phyloP scores from a whole-genome alignment of 2,113 vertebrate genomes.

The Dermatemys mawii region DNA sequence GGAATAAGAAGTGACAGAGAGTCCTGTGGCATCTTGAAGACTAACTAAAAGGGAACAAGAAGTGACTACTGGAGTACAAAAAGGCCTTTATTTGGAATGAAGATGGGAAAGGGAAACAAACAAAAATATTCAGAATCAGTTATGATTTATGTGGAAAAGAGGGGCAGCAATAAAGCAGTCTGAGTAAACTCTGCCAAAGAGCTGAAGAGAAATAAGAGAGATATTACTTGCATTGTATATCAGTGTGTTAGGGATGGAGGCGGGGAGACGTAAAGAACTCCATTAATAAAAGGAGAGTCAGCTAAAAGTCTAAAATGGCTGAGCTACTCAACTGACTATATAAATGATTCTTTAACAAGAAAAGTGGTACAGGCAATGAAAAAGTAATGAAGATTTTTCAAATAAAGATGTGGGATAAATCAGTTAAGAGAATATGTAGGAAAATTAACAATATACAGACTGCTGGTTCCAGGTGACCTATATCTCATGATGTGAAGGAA shows the following conservation, averaged over 20 bases:
- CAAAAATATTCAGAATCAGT: conserved; percentile 50
- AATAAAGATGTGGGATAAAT: neutral
- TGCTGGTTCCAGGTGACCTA: neutral
- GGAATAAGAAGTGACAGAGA: conserved; percentile 47
- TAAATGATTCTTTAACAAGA: conserved; percentile 55
- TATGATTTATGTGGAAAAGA: neutral
- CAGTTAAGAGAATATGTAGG: conserved; percentile 30
- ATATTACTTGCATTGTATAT: neutral
- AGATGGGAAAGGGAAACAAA: conserved; percentile 50
- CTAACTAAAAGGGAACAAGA: too few species aligned
- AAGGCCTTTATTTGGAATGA: conserved; percentile 22
- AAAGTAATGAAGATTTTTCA: conserved; percentile 47
- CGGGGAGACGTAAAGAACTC: neutral
- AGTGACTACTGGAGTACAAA: conserved; percentile 62
- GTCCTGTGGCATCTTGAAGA: too few species aligned
- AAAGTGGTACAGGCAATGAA: conserved; percentile 44
- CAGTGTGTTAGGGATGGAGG: too few species aligned
- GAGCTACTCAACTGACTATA: conserved; percentile 53
- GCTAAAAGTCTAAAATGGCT: conserved; percentile 52
- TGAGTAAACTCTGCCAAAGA: conserved; percentile 27
- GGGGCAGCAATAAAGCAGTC: conserved; percentile 24
- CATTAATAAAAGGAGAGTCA: conserved; percentile 20
- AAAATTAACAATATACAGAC: conserved; percentile 23
- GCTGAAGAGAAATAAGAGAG: conserved; percentile 1
- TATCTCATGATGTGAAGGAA: conserved; percentile 27